phyloP scores from a whole-genome alignment of 1,140 invertebrate species.

The Fragariocoptes setiger region DNA sequence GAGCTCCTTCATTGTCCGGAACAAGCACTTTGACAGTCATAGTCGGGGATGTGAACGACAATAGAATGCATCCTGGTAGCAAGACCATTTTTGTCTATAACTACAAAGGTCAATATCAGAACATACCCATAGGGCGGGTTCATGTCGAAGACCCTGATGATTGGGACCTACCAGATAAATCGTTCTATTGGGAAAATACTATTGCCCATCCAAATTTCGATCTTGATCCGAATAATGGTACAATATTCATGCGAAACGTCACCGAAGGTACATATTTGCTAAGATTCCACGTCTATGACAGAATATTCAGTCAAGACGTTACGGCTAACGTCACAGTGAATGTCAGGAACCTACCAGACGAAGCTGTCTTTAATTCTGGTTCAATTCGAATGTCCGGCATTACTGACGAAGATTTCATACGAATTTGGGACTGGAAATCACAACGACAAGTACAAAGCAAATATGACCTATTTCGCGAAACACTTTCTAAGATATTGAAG shows the following conservation, averaged over 20 bases:
- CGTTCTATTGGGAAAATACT: slow-evolving; percentile 59
- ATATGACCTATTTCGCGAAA: slow-evolving; percentile 51
- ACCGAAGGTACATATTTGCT: slow-evolving; percentile 45
- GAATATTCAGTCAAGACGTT: slow-evolving; percentile 67
- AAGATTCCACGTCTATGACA: slow-evolving; percentile 65
- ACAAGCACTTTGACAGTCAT: slow-evolving; percentile 75
- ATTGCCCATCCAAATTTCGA: slow-evolving; percentile 39
- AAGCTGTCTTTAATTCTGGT: slow-evolving; percentile 74
- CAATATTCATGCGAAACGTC: slow-evolving; percentile 72
- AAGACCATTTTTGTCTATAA: slow-evolving; percentile 92
- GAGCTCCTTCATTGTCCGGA: slow-evolving; percentile 66
- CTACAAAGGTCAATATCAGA: slow-evolving; percentile 50
- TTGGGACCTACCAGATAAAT: slow-evolving; percentile 86
- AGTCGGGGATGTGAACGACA: slow-evolving; percentile 79
- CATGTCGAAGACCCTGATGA: slow-evolving; percentile 87
- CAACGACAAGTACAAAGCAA: slow-evolving; percentile 51
- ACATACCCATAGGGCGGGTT: slow-evolving; percentile 69
- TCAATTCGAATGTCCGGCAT: slow-evolving; percentile 29
- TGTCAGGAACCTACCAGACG: slow-evolving; percentile 69
- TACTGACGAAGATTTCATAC: slow-evolving; percentile 33
- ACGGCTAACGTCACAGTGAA: slow-evolving; percentile 68
- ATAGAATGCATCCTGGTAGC: slow-evolving; percentile 76
- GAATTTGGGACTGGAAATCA: slow-evolving; percentile 58
- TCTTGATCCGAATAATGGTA: slow-evolving; percentile 59
- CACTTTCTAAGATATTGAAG: slow-evolving; percentile 41